These are phyloP conservation scores for Procambarus clarkii DNA, from an alignment of 1,140 invertebrate species.

Conservation along the genomic window DNA sequence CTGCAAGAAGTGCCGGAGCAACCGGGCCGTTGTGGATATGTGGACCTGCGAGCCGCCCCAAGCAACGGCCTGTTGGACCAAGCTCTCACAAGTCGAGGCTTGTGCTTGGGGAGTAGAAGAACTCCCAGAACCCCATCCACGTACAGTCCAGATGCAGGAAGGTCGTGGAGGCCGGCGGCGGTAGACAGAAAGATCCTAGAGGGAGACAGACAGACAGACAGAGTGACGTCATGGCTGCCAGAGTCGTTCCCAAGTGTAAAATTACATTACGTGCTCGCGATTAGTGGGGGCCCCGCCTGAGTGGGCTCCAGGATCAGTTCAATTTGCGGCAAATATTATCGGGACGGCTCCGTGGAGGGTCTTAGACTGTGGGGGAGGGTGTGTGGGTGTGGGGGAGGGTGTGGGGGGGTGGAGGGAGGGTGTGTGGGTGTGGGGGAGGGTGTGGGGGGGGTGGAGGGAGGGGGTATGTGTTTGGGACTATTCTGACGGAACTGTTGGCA, in stretches of 20 bases:
- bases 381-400: not conserved
- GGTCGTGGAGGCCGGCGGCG: too few species aligned
- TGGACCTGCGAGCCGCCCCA: too few species aligned
- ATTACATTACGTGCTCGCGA: conserved; percentile 63
- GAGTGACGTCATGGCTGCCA: not conserved
- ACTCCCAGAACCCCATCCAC: too few species aligned
- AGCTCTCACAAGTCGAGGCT: too few species aligned
- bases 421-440: not conserved
- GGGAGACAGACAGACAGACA: too few species aligned
- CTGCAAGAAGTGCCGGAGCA: too few species aligned
- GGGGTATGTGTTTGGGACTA: conserved; percentile 9
- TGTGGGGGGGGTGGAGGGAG: not conserved
- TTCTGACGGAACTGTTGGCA: conserved; percentile 28
- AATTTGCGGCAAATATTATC: conserved; percentile 69
- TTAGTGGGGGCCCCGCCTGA: conserved; percentile 57
- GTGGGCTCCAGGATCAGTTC: conserved; percentile 60
- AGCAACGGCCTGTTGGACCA: too few species aligned
- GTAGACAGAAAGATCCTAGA: too few species aligned
- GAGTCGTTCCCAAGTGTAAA: conserved; percentile 52
- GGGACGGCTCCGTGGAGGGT: not conserved
- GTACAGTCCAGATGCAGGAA: too few species aligned
- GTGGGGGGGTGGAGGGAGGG: not conserved
- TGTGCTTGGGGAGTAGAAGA: too few species aligned
- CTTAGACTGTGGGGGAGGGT: not conserved
- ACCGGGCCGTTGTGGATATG: too few species aligned